Percentiles rank a stretch among this genome's conserved stretches.
phyloP scores from a whole-genome alignment of 2,113 vertebrate genomes.

The Hassar affinis region DNA sequence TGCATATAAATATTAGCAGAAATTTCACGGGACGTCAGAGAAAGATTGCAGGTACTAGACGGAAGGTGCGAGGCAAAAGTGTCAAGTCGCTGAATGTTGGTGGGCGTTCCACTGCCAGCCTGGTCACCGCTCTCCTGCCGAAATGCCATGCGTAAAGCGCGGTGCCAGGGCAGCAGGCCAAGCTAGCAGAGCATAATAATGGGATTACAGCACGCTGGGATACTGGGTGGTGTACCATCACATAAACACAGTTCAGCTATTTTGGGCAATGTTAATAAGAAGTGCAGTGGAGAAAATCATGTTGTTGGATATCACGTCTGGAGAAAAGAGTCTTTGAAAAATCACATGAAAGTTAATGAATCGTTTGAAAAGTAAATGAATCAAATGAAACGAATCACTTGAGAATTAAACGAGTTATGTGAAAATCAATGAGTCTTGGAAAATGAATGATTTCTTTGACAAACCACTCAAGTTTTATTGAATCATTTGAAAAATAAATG shows the following conservation, averaged over 20 bases:
- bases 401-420: not conserved
- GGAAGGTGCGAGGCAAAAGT: conserved; percentile 38
- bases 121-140: conserved; percentile 57
- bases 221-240: conserved; percentile 43
- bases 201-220: conserved; percentile 71
- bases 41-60: conserved; percentile 4
- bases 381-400: not conserved
- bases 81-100: conserved; percentile 71
- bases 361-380: not conserved
- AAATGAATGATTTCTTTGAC: not conserved
- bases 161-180: conserved; percentile 59
- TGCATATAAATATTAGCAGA: not conserved
- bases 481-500: too few relatives aligned
- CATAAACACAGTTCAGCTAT: conserved; percentile 54
- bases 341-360: not conserved
- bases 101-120: conserved; percentile 57
- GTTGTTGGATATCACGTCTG: not conserved
- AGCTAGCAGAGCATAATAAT: conserved; percentile 64
- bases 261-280: not conserved
- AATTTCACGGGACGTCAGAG: not conserved
- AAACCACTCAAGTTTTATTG: not conserved
- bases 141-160: conserved; percentile 69
- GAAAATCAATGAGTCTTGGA: not conserved
- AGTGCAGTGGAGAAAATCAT: too few relatives aligned
- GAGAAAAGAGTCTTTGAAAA: not conserved